phyloP scores from a whole-genome alignment of 2,888 invertebrate genomes.

The Ochropleura leucogaster region DNA sequence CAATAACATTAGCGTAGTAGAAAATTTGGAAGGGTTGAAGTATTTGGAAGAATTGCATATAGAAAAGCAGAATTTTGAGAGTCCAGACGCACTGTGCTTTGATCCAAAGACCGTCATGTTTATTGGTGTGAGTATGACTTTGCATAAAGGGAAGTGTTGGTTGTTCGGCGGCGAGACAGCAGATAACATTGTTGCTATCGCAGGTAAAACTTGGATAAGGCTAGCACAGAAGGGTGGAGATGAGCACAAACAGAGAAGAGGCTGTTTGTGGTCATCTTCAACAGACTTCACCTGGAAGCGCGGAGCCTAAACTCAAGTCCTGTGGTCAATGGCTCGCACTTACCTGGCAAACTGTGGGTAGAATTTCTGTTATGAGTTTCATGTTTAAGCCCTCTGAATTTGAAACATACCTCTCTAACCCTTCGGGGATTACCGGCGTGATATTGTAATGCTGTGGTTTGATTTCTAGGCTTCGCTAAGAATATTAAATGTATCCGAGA shows the following conservation, averaged over 20 bases:
- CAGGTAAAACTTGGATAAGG: background rate
- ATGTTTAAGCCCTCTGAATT: background rate
- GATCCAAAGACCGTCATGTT: slow-evolving; percentile 91
- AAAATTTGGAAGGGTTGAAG: slow-evolving; percentile 91
- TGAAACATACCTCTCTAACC: background rate
- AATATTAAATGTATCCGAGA: slow-evolving; percentile 92
- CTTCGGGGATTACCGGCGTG: background rate
- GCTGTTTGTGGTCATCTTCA: no score
- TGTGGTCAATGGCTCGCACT: background rate
- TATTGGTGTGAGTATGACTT: slow-evolving; percentile 88
- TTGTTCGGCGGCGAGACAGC: background rate
- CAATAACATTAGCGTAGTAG: slow-evolving; percentile 92
- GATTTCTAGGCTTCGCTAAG: slow-evolving; percentile 89
- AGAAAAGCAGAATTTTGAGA: slow-evolving; percentile 91
- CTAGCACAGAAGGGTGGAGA: background rate
- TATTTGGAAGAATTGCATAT: slow-evolving; percentile 92
- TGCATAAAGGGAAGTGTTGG: background rate
- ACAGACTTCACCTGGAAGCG: no score
- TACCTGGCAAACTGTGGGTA: background rate
- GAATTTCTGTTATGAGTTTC: background rate
- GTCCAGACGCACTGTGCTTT: slow-evolving; percentile 91
- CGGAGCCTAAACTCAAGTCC: background rate
- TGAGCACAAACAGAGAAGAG: background rate
- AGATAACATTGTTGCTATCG: background rate
- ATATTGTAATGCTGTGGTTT: slow-evolving; percentile 14